Conservation (phyloP, 2,797 vertebrate species). For the Gambusia yucatana region DNA sequence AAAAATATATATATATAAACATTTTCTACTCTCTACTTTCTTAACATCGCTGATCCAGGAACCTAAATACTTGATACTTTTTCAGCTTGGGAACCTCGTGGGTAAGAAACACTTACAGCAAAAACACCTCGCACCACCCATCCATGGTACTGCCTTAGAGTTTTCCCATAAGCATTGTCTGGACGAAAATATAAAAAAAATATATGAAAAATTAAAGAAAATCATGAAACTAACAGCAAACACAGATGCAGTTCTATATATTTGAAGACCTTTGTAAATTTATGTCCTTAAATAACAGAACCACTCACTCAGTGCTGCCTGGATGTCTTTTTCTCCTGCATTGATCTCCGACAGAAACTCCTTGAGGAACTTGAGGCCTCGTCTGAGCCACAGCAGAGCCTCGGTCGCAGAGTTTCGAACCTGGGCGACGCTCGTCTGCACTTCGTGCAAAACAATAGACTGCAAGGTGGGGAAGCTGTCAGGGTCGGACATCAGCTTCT, state of each 20-base stretch:
- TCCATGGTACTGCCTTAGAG: conserved; percentile 93
- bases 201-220: background rate
- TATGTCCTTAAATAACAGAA: background rate
- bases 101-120: conserved; percentile 85
- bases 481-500: conserved; percentile 92
- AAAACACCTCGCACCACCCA: conserved; percentile 98
- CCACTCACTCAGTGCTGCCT: conserved; percentile 93
- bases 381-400: conserved; percentile 95
- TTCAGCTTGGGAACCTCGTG: too few species aligned
- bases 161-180: conserved; percentile 96
- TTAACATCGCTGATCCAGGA: background rate
- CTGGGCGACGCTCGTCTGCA: conserved; percentile 84
- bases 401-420: conserved; percentile 96
- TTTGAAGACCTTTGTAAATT: background rate
- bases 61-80: background rate
- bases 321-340: conserved; percentile 89
- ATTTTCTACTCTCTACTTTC: background rate
- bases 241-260: background rate
- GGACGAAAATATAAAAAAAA: conserved; percentile 5
- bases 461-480: conserved; percentile 91
- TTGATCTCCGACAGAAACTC: conserved; percentile 93
- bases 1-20: background rate
- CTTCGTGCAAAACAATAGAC: conserved; percentile 93
- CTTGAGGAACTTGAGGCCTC: conserved; percentile 96
- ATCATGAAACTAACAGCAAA: background rate